A percentile compares a stretch with the other conserved stretches of the same genome.
Conservation (phyloP, 2,797 vertebrate genomes). For the Argentina silus region DNA sequence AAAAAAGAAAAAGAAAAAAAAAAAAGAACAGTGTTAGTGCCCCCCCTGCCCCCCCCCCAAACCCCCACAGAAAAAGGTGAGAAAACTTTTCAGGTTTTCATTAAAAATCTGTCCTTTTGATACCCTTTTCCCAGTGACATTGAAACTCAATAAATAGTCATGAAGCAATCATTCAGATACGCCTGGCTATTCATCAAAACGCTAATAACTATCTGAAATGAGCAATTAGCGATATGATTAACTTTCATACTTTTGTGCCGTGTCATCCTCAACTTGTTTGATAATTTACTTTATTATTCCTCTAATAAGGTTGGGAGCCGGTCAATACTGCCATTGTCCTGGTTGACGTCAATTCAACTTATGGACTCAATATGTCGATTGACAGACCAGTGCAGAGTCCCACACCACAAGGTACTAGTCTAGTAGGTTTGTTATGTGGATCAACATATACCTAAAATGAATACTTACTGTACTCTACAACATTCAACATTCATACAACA, state of each 20-base stretch:
- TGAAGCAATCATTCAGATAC: constrained; percentile 36
- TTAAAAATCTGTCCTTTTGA: not conserved
- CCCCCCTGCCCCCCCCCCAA: too few relatives aligned
- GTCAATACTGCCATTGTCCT: not conserved
- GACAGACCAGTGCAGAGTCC: too few relatives aligned
- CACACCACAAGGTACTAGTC: too few relatives aligned
- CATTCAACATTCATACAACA: too few relatives aligned
- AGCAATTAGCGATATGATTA: constrained; percentile 38
- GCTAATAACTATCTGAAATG: constrained; percentile 34
- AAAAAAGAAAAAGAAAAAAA: too few relatives aligned
- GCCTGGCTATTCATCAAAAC: constrained; percentile 42
- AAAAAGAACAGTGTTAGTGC: too few relatives aligned
- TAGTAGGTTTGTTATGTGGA: too few relatives aligned
- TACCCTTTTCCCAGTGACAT: constrained; percentile 41
- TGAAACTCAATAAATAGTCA: constrained; percentile 49
- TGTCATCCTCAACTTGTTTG: constrained; percentile 8
- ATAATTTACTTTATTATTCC: constrained; percentile 2
- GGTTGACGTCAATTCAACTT: not conserved
- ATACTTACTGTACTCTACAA: too few relatives aligned
- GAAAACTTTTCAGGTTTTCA: not conserved
- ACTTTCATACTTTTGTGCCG: constrained; percentile 25
- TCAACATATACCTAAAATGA: too few relatives aligned
- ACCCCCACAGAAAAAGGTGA: not conserved
- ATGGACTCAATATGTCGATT: too few relatives aligned
- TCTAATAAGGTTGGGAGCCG: not conserved